Base-by-base conservation (phyloP, 2,113 vertebrate species). In the Ellobius talpinus region DNA sequence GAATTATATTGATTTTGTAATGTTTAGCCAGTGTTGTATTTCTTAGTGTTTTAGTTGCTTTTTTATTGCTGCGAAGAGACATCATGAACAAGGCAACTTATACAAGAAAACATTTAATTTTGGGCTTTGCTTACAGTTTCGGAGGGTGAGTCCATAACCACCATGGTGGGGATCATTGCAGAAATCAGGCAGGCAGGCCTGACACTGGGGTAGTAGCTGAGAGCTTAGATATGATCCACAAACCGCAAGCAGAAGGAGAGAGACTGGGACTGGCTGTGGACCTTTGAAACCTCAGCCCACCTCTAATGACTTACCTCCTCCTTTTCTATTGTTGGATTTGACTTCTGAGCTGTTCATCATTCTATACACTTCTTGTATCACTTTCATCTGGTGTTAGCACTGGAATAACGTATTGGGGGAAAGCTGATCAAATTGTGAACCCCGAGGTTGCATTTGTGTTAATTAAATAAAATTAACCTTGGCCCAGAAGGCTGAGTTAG, bases 1-100 rank as follows among this genome's bases (percentile, higher is more conserved):
- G 8, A 74, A 86, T 65, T 90, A 72, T 31, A 82, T 65, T 81
- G 31, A 72, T 89, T 82, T 91, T 73, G 33, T 39, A 91, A 89
- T 61, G 23, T 45, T 94, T 50, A 89, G 76, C 3, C 11, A 45
- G 17, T 52, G 2, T 91, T 88, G 2, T 7, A 79, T 90, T 96
- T 13, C 29, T 68, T 16, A 17, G 50, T n/a, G 52, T 39, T 12
- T 82, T 82, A 82, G 17, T 82, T 82, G 24, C 23, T 61, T 82
- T 58, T 39, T 19, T 61, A 26, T 29, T 58, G 19, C 36, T 82
- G 55, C 26, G 23, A 61, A 61, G 23, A 82, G 12, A 26, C 55
- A 82, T 39, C 12, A 11, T 82, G 79, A 24, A 26, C 23, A 61
- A 82, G 23, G 55, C 55, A 82, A 61, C 36, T 79, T 55, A 81